Evolutionary conservation across 1,140 invertebrate genomes (phyloP), one percentile per base, ranked within the genome.

Genomic region (Trypoxylus dichotomus): DNA sequence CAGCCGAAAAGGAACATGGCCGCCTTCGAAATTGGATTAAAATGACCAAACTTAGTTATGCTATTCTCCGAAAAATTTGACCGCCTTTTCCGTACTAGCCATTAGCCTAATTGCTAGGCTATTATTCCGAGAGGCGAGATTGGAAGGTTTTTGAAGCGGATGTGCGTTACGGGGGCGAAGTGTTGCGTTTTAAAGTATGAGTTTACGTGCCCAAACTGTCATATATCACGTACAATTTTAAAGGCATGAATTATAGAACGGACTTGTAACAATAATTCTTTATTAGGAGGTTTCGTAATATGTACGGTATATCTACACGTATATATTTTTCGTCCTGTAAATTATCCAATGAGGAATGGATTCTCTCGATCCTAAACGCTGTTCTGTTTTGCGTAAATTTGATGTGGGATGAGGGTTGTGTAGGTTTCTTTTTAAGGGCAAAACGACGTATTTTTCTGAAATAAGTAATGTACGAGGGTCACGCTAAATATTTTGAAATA

Each of bases 21-120:
- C 47, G 60, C 60, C 60, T 68, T 24, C 60, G 27, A 68, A 68
- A 68, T 68, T 68, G 60, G 60, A 68, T 68, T 68, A 68, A 68
- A 68, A 68, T 68, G 60, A 68, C 60, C 60, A 68, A 68, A 68
- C 21, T 68, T 24, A 68, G 60, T 68, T 68, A 68, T 29, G 60
- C 60, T 68, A 29, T 29, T 68, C 60, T 68, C 60, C 60, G 60
- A 68, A 68, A 68, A 68, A 68, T 68, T 68, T 68, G 60, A 27
- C 60, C 60, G 60, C 60, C 60, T 68, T 27, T 68, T 68, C 60
- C 24, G 60, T 68, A 68, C 60, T 68, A 68, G 27, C 60, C 60
- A 68, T 68, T 68, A 68, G 60, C 60, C 60, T 68, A 68, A 68
- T 68, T 68, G 60, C 60, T 68, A 29, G 10, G 60, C 60, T 68